A percentile compares a stretch with the other conserved stretches of the same genome.
These are phyloP conservation scores for Phorcus lineatus DNA, from an alignment of 2,888 invertebrate genomes.

Conservation along the genomic window DNA sequence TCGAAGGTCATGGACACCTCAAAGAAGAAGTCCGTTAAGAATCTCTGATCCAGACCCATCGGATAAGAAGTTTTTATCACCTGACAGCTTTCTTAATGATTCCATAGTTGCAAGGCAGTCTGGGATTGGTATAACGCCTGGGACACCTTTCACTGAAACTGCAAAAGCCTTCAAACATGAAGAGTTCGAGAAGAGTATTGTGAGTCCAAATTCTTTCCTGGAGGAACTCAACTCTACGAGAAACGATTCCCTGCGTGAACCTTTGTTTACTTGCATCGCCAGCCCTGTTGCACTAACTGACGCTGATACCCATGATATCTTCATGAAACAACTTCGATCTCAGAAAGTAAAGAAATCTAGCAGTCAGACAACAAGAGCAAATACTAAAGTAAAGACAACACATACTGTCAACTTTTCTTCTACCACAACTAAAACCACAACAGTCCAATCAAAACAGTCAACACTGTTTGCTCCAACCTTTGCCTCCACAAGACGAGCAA, in stretches of 20 bases:
- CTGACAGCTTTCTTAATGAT: slow-evolving; percentile 42
- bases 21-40: not conserved
- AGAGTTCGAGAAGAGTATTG: slow-evolving; percentile 20
- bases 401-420: not conserved
- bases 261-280: slow-evolving; percentile 8
- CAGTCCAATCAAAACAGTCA: slow-evolving; percentile 4
- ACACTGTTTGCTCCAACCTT: not conserved
- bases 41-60: not conserved
- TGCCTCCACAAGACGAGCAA: not conserved
- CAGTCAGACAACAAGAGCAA: too few relatives aligned
- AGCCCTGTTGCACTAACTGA: slow-evolving; percentile 49
- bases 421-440: not conserved
- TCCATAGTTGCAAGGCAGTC: slow-evolving; percentile 16
- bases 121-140: not conserved
- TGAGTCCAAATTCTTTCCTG: slow-evolving; percentile 60
- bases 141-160: slow-evolving; percentile 17
- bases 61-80: slow-evolving; percentile 28
- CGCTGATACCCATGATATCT: slow-evolving; percentile 57
- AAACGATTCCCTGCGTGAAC: slow-evolving; percentile 16
- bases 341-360: slow-evolving; percentile 31
- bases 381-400: slow-evolving; percentile 29
- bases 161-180: slow-evolving; percentile 31
- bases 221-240: slow-evolving; percentile 47
- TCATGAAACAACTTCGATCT: slow-evolving; percentile 54
- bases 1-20: not conserved